Conservation (phyloP, 2,113 vertebrate species). For the Plecturocebus donacophilus region DNA sequence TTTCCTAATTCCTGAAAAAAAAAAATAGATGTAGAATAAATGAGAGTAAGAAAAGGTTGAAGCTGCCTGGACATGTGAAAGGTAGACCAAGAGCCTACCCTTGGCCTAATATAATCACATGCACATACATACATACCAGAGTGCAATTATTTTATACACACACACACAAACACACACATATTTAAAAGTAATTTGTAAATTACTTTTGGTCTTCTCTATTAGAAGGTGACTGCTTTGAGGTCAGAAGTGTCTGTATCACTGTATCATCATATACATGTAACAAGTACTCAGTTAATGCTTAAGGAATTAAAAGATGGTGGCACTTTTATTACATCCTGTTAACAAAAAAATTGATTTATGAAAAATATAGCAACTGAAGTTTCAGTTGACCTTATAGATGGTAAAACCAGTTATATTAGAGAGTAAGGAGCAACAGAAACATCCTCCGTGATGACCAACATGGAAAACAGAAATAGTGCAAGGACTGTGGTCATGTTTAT, state of each 20-base stretch:
- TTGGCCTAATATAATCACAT: too few relatives aligned
- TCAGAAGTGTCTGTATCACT: not conserved
- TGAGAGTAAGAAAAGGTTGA: not conserved
- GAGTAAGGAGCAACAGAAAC: not conserved
- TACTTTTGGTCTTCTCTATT: not conserved
- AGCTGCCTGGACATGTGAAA: not conserved
- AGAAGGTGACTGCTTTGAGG: not conserved
- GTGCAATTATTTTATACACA: too few relatives aligned
- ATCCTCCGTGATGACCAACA: not conserved
- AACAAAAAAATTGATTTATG: conserved; percentile 11
- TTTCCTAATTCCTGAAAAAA: not conserved
- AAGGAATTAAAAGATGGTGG: not conserved
- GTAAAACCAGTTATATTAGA: not conserved
- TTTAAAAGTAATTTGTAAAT: not conserved
- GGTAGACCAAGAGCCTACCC: too few relatives aligned
- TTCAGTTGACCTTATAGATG: not conserved
- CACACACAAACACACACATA: too few relatives aligned
- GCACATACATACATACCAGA: too few relatives aligned
- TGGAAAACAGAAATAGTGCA: not conserved
- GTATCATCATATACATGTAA: not conserved
- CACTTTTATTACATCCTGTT: not conserved
- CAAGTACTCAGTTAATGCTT: not conserved
- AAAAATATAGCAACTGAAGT: not conserved
- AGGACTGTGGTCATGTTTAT: not conserved
- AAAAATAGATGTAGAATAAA: not conserved